A percentile compares a stretch with the other conserved stretches of the same genome.
phyloP scores from a whole-genome alignment of 1,140 invertebrate genomes.

The Hestina assimilis region DNA sequence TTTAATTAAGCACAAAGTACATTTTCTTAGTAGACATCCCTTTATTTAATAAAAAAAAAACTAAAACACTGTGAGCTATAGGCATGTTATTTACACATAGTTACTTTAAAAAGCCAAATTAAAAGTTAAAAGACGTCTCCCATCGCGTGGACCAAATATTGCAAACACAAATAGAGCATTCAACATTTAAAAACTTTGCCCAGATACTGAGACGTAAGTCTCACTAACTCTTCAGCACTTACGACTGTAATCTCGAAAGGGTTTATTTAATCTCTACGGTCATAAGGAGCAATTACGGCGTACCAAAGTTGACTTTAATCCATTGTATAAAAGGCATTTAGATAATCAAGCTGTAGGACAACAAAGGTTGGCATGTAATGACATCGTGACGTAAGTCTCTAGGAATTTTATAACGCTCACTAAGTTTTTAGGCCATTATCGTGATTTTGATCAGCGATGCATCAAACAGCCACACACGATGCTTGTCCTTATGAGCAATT shows the following conservation, averaged over 20 bases:
- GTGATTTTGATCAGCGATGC: constrained; percentile 58
- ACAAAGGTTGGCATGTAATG: constrained; percentile 46
- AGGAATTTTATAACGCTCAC: constrained; percentile 65
- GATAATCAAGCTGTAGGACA: constrained; percentile 55
- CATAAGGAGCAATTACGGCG: constrained; percentile 46
- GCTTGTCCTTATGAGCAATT: constrained; percentile 56
- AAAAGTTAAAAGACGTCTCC: too few relatives aligned
- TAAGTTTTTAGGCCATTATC: constrained; percentile 62
- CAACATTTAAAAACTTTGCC: neutral
- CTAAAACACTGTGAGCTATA: too few relatives aligned
- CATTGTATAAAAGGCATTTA: constrained; percentile 29
- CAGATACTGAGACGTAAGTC: neutral
- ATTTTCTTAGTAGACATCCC: too few relatives aligned
- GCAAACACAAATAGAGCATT: neutral
- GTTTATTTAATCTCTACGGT: constrained; percentile 32
- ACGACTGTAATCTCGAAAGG: constrained; percentile 5
- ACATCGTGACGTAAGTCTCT: constrained; percentile 52
- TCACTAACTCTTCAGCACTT: neutral
- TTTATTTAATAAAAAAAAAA: too few relatives aligned
- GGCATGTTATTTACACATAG: too few relatives aligned
- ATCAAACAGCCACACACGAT: constrained; percentile 66
- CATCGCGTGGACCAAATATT: too few relatives aligned
- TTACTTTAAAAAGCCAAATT: too few relatives aligned
- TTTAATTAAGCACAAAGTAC: too few relatives aligned
- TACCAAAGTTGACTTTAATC: constrained; percentile 24